phyloP scores from a whole-genome alignment of 2,113 vertebrate genomes.

The Sialia sialis region DNA sequence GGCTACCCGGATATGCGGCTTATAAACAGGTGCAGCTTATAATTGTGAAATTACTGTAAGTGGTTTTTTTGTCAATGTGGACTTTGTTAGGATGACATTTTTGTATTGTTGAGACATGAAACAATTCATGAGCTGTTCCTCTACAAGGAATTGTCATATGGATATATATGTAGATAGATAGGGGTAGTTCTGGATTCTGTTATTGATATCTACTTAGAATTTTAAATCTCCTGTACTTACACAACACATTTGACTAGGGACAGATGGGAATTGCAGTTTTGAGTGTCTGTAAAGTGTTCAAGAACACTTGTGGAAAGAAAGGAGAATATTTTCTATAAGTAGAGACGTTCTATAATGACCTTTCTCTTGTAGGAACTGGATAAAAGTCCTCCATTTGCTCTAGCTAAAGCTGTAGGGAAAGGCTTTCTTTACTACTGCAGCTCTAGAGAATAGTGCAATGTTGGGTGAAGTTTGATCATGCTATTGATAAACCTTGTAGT shows the following conservation, averaged over 20 bases:
- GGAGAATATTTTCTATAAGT: background rate
- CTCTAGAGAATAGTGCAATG: background rate
- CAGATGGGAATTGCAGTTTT: background rate
- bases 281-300: background rate
- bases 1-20: too few relatives aligned
- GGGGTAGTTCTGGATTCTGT: background rate
- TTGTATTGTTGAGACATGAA: background rate
- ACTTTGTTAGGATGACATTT: background rate
- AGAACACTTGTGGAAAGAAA: background rate
- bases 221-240: background rate
- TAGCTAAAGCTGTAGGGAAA: background rate
- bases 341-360: background rate
- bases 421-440: background rate
- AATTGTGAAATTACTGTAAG: too few relatives aligned
- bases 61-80: background rate
- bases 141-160: background rate
- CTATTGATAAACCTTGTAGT: background rate
- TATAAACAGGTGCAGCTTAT: too few relatives aligned
- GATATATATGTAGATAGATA: background rate
- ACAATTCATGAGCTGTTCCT: background rate
- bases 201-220: background rate
- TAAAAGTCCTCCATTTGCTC: background rate
- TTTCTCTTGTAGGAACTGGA: background rate
- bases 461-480: background rate
- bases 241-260: rapidly evolving